Evolutionary conservation across 1,140 invertebrate species (phyloP), one percentile per base, ranked within the genome.

Genomic region (Pseudachorutes palmiensis): DNA sequence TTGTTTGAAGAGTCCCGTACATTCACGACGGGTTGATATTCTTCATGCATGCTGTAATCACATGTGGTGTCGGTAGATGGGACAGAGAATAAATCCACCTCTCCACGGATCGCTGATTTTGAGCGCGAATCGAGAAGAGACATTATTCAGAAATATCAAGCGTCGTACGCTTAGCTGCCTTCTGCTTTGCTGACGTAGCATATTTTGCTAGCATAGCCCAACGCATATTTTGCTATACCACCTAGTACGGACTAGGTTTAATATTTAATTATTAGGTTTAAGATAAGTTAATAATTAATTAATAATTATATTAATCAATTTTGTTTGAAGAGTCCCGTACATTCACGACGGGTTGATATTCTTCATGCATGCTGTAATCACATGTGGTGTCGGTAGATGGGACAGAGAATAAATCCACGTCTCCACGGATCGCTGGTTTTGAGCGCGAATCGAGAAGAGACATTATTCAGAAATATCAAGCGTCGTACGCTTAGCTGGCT

Each of bases 11-110:
- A 55, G 29, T 67, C 69, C n/a, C 26, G 16, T 12, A 70, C 59
- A 45, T 61, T 65, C 1, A 70, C 69, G 22, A 60, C 16, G 22
- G 69, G 66, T 62, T 67, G 66, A 28, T 67, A 70, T 62, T 67
- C 62, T 32, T 61, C 51, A 24, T 55, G 24, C 51, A 55, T 55
- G 24, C 51, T 55, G 51, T 55, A 55, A 55, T 55, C 51, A 26
- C 51, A 55, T 12, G 51, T 55, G 24, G 51, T 55, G 51, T 55
- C 51, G 24, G 51, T 55, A 5, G 51, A 14, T 19, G 51, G 51
- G 5, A 55, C 14, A 5, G 51, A 55, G 24, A 55, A 55, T 16
- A 55, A 22, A 24, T 55, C 51, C 5, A 55, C 51, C 5, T 55
- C 51, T 55, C 51, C 51, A 5, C 51, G 12, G 5, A 55, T 55